Base-by-base conservation (phyloP, 2,113 vertebrate species). In the Sander lucioperca region DNA sequence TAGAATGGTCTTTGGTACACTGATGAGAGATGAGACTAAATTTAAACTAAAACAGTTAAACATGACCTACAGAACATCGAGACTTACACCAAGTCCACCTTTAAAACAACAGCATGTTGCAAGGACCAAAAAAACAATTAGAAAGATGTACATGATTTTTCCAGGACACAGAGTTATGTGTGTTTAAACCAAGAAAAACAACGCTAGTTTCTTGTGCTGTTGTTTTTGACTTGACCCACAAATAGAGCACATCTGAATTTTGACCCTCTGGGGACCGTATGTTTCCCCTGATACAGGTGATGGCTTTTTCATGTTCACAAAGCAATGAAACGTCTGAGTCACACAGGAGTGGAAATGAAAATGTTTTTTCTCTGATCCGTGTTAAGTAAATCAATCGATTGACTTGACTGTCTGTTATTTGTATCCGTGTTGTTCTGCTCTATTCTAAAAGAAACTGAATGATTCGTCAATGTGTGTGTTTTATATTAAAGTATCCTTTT, bases 381-480 rank as follows among this genome's bases (percentile, higher is more conserved):
- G 83, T 85, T 61, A 56, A 81, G 65, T 59, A 47, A 82, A 82
- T 90, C 84, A 65, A 74, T 66, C 3, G 33, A 75, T 48, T n/a
- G 71, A 69, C 81, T 94, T 93, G 94, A 36, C 74, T 72, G 62
- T 84, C 80, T 86, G 95, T 95, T 95, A 91, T 94, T 95, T 96
- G 96, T 98, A 96, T 96, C 95, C 92, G 96, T 97, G 96, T 96
- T 93, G 94, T 94, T 95, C 86, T 95, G 95, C 95, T 95, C 94
- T 96, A 92, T 92, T 94, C 89, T 91, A 96, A 89, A 97, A 94
- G 93, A 94, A 93, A 94, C 90, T 89, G 95, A 96, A 97, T 94
- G 96, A 96, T 96, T 95, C 89, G 96, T 97, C 95, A 93, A 71
- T 84, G 90, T 96, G 95, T 97, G 94, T 88, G 86, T 94, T 94